Base-by-base conservation (phyloP, 2,113 vertebrate species). In the Ammodytes marinus region DNA sequence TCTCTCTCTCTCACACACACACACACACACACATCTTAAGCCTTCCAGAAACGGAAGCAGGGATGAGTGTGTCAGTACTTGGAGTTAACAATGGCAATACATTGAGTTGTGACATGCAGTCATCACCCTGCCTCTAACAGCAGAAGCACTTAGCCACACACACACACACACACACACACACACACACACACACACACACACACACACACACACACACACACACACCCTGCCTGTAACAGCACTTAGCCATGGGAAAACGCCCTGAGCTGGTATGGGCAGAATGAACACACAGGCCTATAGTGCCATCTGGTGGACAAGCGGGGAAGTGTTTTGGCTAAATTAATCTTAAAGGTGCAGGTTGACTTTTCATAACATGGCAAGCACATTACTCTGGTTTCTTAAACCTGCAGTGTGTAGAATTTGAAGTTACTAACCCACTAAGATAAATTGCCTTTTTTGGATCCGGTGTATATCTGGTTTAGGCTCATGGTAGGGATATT, bases 51-150 rank as follows among this genome's bases (percentile, higher is more conserved):
- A 52, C n/a, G 53, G 50, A 57, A 59, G 60, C 45, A 78, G 14
- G 17, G 35, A 58, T 8, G 35, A 45, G 50, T 19, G 55, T 53
- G 65, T 43, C 5, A 15, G 50, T 15, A 17, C 9, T 35, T 52
- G 27, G 64, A 59, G 59, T 73, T 69, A 49, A 66, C 10, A 52
- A 45, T 73, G 15, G 6, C 47, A 66, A 8, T 12, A 47, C 53
- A 52, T 59, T 49, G 63, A 74, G 46, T 53, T 49, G 50, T 54
- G 37, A 85, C 65, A 72, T 67, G 43, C 45, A 57, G 8, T 27
- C 52, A 43, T n/a, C 50, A 72, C 4, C 65, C 82, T 69, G 86
- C 91, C 85, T 89, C 86, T 93, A 92, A 92, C 57, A 94, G 79
- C 88, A 78, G 70, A 55, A 76, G 78, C 88, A 84, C 86, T n/a